Evolutionary conservation across 2,113 vertebrate genomes (phyloP).

Genomic region (Psittacus erithacus): DNA sequence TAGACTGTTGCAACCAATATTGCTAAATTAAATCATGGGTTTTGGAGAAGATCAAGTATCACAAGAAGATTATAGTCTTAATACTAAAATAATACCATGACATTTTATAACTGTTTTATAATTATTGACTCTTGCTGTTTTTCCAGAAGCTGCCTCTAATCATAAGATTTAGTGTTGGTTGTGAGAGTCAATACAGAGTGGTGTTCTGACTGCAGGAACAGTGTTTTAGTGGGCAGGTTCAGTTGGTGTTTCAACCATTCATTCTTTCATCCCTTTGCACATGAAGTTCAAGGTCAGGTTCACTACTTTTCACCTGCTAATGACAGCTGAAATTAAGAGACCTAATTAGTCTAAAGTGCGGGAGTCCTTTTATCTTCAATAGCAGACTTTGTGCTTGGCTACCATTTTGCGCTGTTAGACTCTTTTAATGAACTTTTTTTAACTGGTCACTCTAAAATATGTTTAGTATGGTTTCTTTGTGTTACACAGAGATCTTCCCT

Average conservation of each 20-base stretch:
- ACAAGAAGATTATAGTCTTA: conserved; percentile 29
- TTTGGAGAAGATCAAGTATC: background rate
- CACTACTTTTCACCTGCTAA: background rate
- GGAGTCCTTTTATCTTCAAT: background rate
- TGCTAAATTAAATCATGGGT: background rate
- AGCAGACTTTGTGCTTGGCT: background rate
- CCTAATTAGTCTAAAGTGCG: background rate
- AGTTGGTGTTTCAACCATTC: background rate
- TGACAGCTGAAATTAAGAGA: background rate
- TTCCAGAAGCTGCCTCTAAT: background rate
- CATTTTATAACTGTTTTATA: conserved; percentile 23
- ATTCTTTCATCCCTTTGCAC: background rate
- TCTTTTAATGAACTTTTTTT: background rate
- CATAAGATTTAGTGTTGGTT: background rate
- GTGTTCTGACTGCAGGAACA: background rate
- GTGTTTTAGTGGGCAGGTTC: background rate
- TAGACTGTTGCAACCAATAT: background rate
- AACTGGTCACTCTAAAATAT: background rate
- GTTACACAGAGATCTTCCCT: background rate
- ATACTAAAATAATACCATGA: background rate
- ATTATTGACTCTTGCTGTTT: background rate
- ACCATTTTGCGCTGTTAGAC: background rate
- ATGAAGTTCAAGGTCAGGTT: background rate
- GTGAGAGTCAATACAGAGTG: background rate
- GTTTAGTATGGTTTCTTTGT: background rate